Evolutionary conservation across 2,113 vertebrate species (phyloP).

Genomic region (Myotis yumanensis): DNA sequence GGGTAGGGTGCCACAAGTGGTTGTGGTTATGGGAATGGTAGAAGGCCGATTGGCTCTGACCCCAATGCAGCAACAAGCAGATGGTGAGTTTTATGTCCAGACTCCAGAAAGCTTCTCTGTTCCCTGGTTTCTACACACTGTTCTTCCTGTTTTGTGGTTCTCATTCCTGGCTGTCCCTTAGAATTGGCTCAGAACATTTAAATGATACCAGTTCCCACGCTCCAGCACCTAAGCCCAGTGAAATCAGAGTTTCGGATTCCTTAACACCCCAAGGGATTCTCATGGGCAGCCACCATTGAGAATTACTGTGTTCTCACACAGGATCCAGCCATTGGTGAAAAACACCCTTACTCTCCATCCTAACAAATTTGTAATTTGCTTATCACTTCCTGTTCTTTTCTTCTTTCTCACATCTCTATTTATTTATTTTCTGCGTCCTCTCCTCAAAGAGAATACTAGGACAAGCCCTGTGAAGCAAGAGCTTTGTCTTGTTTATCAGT

Average conservation of each 20-base stretch:
- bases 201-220: not conserved
- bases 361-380: not conserved
- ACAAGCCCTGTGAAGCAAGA: not conserved
- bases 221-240: not conserved
- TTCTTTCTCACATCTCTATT: not conserved
- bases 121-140: not conserved
- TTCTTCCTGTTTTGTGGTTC: not conserved
- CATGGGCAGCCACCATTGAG: not conserved
- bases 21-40: not conserved
- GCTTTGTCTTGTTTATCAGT: not conserved
- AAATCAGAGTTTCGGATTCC: not conserved
- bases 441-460: not conserved
- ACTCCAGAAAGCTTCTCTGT: not conserved
- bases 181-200: not conserved
- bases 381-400: constrained; percentile 1
- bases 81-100: not conserved
- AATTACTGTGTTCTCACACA: not conserved
- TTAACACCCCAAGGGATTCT: not conserved
- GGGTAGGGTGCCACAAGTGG: not conserved
- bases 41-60: not conserved
- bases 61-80: not conserved
- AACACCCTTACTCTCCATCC: not conserved
- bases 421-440: not conserved
- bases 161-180: not conserved
- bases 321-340: not conserved